Conservation (phyloP, 2,797 vertebrate genomes). For the Xerus rutilus region DNA sequence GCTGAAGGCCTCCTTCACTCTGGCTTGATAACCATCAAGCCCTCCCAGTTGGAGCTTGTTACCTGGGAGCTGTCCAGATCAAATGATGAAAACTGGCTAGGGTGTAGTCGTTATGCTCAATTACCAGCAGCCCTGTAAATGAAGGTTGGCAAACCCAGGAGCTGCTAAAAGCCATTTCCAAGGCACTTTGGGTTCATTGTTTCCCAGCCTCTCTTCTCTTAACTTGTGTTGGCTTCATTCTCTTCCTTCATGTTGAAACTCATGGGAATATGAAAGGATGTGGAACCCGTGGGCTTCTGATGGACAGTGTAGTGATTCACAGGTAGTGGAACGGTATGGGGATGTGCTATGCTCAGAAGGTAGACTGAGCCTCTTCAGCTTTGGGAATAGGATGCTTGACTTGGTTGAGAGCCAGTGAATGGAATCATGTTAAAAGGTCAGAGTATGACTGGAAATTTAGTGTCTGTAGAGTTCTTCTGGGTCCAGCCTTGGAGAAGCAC, state of each 20-base stretch:
- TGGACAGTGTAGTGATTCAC: not conserved
- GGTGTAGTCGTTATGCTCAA: constrained; percentile 81
- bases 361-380: not conserved
- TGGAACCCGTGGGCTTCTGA: not conserved
- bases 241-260: constrained; percentile 54
- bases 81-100: constrained; percentile 75
- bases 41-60: constrained; percentile 69
- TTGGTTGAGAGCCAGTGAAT: not conserved
- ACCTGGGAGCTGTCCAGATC: constrained; percentile 76
- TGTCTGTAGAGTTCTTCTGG: not conserved
- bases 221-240: constrained; percentile 3
- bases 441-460: not conserved
- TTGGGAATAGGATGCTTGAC: not conserved
- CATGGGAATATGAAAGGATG: not conserved
- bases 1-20: constrained; percentile 40
- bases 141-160: constrained; percentile 69
- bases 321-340: not conserved
- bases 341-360: not conserved
- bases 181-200: constrained; percentile 59
- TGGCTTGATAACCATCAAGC: constrained; percentile 73
- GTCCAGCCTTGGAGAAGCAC: not conserved
- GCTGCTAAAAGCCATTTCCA: constrained; percentile 34
- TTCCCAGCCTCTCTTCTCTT: constrained; percentile 57
- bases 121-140: constrained; percentile 80
- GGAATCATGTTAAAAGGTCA: not conserved